Evolutionary conservation across 2,888 invertebrate species (phyloP), one percentile per base, ranked within the genome.

Genomic region (Beris chalybata): DNA sequence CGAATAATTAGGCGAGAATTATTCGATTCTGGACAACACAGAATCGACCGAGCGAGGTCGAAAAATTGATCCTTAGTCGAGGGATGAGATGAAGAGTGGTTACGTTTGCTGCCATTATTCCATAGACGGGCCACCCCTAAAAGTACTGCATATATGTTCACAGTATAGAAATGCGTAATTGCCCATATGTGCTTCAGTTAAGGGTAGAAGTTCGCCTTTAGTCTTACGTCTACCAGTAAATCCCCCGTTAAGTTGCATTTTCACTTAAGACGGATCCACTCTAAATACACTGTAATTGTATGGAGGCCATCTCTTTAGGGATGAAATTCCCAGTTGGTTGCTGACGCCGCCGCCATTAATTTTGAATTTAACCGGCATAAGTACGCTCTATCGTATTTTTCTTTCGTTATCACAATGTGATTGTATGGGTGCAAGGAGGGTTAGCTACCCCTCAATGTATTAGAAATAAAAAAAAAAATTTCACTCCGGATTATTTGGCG

Each of bases 171-270:
- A 50, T 61, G 38, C 50, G 61, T 61, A 61, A 61, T 61, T 61
- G 61, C 61, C 61, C 61, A 61, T 61, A 61, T 61, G 61, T 50
- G 50, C 61, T 61, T 11, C n/a, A 50, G 38, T 38, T 38, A 2
- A 5, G 38, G 7, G 38, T 38, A 22, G 22, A 22, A 22, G 1
- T 38, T 7, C 38, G 38, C 38, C 5, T 38, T 38, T 38, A 1
- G 5, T 7, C 45, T n/a, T 9, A 29, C 22, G 31, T 29, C 5
- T 43, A 61, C 61, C 61, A 61, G 61, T 61, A 61, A 61, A 61
- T 61, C 52, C 52, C 50, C 47, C 38, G 61, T 50, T 61, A 61
- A 61, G 61, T 50, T 61, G 61, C 61, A 61, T 61, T 61, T 61
- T 61, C 61, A 61, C 61, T 61, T 61, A 61, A 61, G 43, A 61